Percentiles rank a stretch among this genome's conserved stretches.
These are phyloP conservation scores for Gastrophysa polygoni DNA, from an alignment of 2,888 invertebrate species.

Conservation along the genomic window DNA sequence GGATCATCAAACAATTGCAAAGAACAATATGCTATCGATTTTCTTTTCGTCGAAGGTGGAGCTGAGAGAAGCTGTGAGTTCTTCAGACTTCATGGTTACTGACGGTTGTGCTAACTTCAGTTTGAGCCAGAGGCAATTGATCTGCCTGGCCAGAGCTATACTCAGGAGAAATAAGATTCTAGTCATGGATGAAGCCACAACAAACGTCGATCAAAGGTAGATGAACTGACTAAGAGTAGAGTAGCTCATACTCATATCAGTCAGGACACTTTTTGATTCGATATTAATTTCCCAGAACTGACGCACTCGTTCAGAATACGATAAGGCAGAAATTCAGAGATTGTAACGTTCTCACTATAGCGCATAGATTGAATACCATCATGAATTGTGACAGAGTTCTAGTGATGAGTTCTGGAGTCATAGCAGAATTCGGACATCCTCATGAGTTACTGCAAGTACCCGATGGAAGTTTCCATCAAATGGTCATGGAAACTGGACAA, in stretches of 20 bases:
- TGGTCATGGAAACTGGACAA: slow-evolving; percentile 73
- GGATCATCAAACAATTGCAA: background rate
- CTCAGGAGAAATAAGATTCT: slow-evolving; percentile 79
- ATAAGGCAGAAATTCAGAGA: slow-evolving; percentile 74
- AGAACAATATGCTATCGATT: no score
- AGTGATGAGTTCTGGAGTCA: slow-evolving; percentile 78
- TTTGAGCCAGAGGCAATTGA: slow-evolving; percentile 84
- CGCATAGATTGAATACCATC: slow-evolving; percentile 33
- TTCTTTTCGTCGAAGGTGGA: slow-evolving; percentile 67
- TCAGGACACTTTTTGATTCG: no score
- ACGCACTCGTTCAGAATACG: slow-evolving; percentile 75
- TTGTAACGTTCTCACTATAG: slow-evolving; percentile 77
- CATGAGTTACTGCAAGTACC: slow-evolving; percentile 67
- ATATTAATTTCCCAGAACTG: slow-evolving; percentile 62
- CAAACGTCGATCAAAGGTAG: slow-evolving; percentile 86
- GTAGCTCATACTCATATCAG: no score
- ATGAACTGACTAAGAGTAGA: no score
- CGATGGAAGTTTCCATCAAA: slow-evolving; percentile 66
- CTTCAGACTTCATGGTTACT: slow-evolving; percentile 69
- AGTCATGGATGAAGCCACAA: slow-evolving; percentile 89
- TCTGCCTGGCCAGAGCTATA: slow-evolving; percentile 86
- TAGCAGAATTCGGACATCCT: slow-evolving; percentile 81
- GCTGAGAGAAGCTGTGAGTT: slow-evolving; percentile 69
- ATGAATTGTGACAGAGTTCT: slow-evolving; percentile 68
- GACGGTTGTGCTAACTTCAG: slow-evolving; percentile 85